Percentiles rank a stretch among this genome's conserved stretches.
Conservation (phyloP, 2,797 vertebrate species). For the Erpetoichthys calabaricus region DNA sequence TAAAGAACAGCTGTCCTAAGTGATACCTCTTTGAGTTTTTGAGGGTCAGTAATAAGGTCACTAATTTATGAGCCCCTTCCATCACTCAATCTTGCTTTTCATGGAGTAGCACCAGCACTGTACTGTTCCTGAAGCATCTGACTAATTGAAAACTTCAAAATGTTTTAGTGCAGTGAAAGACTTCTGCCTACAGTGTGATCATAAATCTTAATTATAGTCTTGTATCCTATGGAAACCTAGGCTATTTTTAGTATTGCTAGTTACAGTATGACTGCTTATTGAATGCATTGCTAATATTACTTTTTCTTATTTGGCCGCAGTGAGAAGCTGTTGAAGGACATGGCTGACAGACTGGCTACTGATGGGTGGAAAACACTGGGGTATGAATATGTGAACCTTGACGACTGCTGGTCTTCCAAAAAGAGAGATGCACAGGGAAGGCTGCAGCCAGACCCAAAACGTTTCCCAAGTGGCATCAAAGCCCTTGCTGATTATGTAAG, state of each 20-base stretch:
- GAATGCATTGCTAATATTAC: not conserved
- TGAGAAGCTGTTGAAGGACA: slow-evolving; percentile 21
- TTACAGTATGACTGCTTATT: not conserved
- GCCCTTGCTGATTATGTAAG: slow-evolving; percentile 28
- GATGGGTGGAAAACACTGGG: slow-evolving; percentile 26
- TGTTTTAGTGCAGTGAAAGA: too few relatives aligned
- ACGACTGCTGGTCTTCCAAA: slow-evolving; percentile 25
- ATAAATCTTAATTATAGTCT: not conserved
- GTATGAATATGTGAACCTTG: slow-evolving; percentile 26
- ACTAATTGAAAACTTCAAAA: too few relatives aligned
- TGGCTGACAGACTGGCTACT: slow-evolving; percentile 23
- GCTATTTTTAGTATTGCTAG: not conserved
- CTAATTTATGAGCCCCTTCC: too few relatives aligned
- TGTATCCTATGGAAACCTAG: not conserved
- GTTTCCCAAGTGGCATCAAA: slow-evolving; percentile 31
- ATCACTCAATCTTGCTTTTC: too few relatives aligned
- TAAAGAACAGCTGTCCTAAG: too few relatives aligned
- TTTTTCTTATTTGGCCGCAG: slow-evolving; percentile 9
- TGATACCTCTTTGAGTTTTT: too few relatives aligned
- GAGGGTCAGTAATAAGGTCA: too few relatives aligned
- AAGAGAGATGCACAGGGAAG: slow-evolving; percentile 19
- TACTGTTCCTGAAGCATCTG: too few relatives aligned
- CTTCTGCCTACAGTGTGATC: too few relatives aligned
- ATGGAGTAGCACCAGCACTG: too few relatives aligned
- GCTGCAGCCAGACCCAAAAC: slow-evolving; percentile 19